Conservation (phyloP, 2,888 invertebrate genomes). For the Agrotis exclamationis region DNA sequence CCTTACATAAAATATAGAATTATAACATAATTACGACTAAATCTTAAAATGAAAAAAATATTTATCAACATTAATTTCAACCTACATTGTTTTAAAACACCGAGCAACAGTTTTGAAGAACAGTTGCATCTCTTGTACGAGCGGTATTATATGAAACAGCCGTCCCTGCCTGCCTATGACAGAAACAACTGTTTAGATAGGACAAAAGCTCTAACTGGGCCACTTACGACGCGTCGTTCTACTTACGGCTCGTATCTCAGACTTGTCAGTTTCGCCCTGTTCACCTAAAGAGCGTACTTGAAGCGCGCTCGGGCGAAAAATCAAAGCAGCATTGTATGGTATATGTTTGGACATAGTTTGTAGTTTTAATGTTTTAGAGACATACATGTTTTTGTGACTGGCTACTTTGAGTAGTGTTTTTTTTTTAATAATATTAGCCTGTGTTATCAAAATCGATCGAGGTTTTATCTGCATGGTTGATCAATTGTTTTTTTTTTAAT, state of each 20-base stretch:
- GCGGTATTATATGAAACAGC: conserved; percentile 60
- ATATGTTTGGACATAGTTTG: conserved; percentile 13
- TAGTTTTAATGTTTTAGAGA: conserved; percentile 4
- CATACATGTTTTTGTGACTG: background rate
- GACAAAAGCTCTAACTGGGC: conserved; percentile 83
- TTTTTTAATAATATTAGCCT: background rate
- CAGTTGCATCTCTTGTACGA: conserved; percentile 40
- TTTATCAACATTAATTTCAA: too few relatives aligned
- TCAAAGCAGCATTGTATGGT: conserved; percentile 37
- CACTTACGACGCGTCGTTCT: conserved; percentile 75
- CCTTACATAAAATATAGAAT: background rate
- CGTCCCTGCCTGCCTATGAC: conserved; percentile 64
- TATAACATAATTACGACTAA: background rate
- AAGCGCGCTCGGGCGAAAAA: conserved; percentile 39
- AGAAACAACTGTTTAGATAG: conserved; percentile 82
- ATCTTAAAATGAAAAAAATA: conserved; percentile 1
- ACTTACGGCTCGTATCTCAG: conserved; percentile 67
- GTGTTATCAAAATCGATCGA: background rate
- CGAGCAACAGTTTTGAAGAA: conserved; percentile 41
- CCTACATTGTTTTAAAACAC: background rate
- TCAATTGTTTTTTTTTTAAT: too few relatives aligned
- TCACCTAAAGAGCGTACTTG: conserved; percentile 50
- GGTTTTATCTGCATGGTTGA: background rate
- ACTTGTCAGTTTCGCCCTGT: conserved; percentile 51
- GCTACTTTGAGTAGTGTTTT: background rate